Percentiles rank a stretch among this genome's conserved stretches.
Conservation (phyloP, 2,888 invertebrate species). For the Cyclophora albipunctata region DNA sequence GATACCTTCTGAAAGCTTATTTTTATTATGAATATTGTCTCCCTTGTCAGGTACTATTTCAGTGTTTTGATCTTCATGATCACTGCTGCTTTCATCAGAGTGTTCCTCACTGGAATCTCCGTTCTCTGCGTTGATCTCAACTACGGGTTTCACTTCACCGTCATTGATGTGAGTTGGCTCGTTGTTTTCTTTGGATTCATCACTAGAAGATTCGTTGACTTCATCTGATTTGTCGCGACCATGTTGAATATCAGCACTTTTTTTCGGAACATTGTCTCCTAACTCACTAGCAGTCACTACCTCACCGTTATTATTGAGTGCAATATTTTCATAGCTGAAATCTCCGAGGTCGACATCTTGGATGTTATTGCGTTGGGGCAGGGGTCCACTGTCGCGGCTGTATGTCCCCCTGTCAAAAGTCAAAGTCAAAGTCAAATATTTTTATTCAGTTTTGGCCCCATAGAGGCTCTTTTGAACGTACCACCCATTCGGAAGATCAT, state of each 20-base stretch:
- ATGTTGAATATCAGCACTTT: background rate
- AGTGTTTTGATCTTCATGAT: slow-evolving; percentile 29
- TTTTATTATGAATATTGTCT: slow-evolving; percentile 23
- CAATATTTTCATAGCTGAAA: slow-evolving; percentile 44
- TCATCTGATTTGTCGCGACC: slow-evolving; percentile 13
- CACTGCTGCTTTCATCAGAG: slow-evolving; percentile 21
- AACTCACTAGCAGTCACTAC: slow-evolving; percentile 6
- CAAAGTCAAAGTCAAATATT: too few species aligned
- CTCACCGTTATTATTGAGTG: slow-evolving; percentile 37
- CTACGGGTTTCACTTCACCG: slow-evolving; percentile 59
- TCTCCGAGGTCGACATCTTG: slow-evolving; percentile 44
- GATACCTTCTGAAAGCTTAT: slow-evolving; percentile 25
- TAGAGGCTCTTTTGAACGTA: too few species aligned
- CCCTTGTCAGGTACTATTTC: slow-evolving; percentile 34
- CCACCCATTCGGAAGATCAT: too few species aligned
- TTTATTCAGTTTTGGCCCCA: too few species aligned
- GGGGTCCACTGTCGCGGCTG: too few species aligned
- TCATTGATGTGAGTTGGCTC: slow-evolving; percentile 43
- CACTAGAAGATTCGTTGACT: slow-evolving; percentile 16
- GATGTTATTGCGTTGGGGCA: slow-evolving; percentile 12
- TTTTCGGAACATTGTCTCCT: too few species aligned
- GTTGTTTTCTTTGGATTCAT: slow-evolving; percentile 24
- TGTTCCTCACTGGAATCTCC: slow-evolving; percentile 32
- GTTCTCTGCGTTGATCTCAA: slow-evolving; percentile 47
- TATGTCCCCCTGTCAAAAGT: too few species aligned